Evolutionary conservation across 64 coral and sea anemone genomes (phyloP), one percentile per base, ranked within the genome.

Genomic region (Pocillopora damicornis): DNA sequence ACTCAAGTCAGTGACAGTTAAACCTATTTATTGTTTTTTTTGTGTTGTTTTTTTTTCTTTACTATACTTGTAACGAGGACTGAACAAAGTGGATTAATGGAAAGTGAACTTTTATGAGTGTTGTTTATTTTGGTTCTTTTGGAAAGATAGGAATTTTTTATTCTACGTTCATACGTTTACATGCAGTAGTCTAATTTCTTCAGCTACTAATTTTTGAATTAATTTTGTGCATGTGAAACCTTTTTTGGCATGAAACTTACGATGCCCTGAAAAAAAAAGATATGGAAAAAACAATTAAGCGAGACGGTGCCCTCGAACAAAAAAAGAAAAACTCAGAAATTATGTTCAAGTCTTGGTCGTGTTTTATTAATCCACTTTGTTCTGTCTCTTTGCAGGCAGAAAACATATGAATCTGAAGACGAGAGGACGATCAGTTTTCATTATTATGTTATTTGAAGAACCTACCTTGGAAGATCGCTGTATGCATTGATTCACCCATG

Each of bases 381-480:
- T 97, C 94, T 93, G 94, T 93, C 91, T 97, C 91, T 97, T 51
- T 97, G 88, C 94, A 97, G 94, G 94, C 94, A 97, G 94, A 97
- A 82, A 97, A 92, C 94, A 84, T 93, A 74, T 92, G 91, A 87
- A 76, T 59, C 75, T 51, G 42, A 73, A 89, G 42, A 61, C 87
- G 85, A 89, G 87, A 75, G 79, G 82, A 71, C 25, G 61, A 61
- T 72, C 81, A 63, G 81, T 71, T 85, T 71, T 73, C 36, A 58
- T 18, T 68, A 63, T 68, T 68, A 17, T 37, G 35, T 81, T 60
- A 63, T 56, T 15, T 71, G 1, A 71, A 71, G 67, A 26, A n/a
- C 20, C 67, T 71, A 11, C 25, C 22, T 71, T 71, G 25, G 67
- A 71, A 71, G 67, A 23, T 71, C 67, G 25, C 8, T 71, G 67